These are phyloP conservation scores for Protodeltote pygarga DNA, from an alignment of 2,888 invertebrate species.

Conservation along the genomic window DNA sequence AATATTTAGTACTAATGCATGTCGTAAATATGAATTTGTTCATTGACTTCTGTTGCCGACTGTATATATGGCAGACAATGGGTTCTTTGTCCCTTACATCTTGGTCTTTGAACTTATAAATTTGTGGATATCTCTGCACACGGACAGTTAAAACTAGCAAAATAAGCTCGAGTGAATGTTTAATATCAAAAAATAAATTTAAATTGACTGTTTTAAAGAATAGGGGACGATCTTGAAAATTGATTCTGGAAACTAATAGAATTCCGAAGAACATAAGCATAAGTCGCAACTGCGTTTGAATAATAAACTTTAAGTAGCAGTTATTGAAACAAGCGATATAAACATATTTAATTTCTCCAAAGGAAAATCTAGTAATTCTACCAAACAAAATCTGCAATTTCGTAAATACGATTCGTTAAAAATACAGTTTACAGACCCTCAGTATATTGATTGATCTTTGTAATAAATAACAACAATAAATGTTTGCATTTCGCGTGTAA, in stretches of 20 bases:
- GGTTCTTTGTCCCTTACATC: conserved; percentile 3
- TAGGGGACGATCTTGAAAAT: too few species aligned
- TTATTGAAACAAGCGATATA: background rate
- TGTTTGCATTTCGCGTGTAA: conserved; percentile 44
- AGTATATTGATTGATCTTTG: conserved; percentile 13
- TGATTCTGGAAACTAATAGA: too few species aligned
- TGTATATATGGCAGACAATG: background rate
- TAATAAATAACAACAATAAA: conserved; percentile 19
- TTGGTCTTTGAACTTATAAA: conserved; percentile 18
- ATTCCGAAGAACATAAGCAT: too few species aligned
- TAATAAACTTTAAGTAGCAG: too few species aligned
- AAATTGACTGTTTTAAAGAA: too few species aligned
- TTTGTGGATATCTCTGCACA: background rate
- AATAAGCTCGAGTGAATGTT: too few species aligned
- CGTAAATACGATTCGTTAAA: conserved; percentile 7
- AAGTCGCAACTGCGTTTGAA: too few species aligned
- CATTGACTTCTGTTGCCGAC: too few species aligned
- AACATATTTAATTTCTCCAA: background rate
- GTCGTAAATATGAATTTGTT: too few species aligned
- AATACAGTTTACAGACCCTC: conserved; percentile 9
- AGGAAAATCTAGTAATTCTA: conserved; percentile 4
- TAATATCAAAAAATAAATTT: too few species aligned
- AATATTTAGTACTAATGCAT: too few species aligned
- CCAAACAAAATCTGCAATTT: background rate
- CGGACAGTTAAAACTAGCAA: too few species aligned